phyloP scores from a whole-genome alignment of 2,888 invertebrate species.

The Lapara coniferarum region DNA sequence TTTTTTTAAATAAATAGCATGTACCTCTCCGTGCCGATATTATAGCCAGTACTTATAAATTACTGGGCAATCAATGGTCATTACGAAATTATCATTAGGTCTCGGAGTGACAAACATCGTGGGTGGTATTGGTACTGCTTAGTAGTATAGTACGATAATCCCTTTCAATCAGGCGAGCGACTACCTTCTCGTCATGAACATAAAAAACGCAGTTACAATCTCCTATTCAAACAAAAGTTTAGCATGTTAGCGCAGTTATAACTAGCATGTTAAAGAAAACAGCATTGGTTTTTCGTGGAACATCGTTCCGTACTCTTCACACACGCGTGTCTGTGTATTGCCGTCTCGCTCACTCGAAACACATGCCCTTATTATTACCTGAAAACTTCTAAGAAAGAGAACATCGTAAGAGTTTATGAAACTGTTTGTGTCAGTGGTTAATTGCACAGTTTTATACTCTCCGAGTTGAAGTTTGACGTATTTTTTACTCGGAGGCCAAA shows the following conservation, averaged over 20 bases:
- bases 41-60: too few relatives aligned
- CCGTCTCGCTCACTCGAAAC: background rate
- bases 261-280: conserved; percentile 2
- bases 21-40: too few relatives aligned
- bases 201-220: too few relatives aligned
- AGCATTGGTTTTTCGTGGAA: conserved; percentile 18
- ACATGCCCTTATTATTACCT: conserved; percentile 14
- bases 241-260: background rate
- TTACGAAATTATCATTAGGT: too few relatives aligned
- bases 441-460: conserved; percentile 13
- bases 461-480: background rate
- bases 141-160: too few relatives aligned
- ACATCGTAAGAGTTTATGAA: conserved; percentile 19
- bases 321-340: background rate
- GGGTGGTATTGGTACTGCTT: too few relatives aligned
- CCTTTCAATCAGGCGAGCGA: too few relatives aligned
- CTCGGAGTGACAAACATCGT: too few relatives aligned
- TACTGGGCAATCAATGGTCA: too few relatives aligned
- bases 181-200: too few relatives aligned
- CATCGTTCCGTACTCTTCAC: background rate
- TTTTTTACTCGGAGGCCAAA: background rate
- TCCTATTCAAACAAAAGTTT: conserved; percentile 3
- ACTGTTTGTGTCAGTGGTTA: conserved; percentile 22
- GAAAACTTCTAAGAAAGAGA: conserved; percentile 17
- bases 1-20: too few relatives aligned